Evolutionary conservation across 2,888 invertebrate genomes (phyloP).

Genomic region (Micoletzkya japonica): DNA sequence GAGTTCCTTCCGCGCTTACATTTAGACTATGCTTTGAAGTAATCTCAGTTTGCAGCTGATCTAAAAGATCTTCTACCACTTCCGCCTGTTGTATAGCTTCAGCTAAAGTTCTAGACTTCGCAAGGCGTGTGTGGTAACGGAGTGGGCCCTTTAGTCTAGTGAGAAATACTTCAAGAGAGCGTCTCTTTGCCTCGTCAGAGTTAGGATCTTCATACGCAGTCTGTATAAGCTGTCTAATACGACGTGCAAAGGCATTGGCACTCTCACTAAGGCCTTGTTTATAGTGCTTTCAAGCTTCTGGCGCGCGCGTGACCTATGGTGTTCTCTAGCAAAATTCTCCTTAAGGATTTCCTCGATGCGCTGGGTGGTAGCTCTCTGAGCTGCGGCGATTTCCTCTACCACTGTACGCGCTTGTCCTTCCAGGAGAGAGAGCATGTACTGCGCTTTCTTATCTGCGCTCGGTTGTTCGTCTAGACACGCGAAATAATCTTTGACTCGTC

Average conservation of each 20-base stretch:
- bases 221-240: not conserved
- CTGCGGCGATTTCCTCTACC: not conserved
- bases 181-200: not conserved
- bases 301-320: not conserved
- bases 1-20: not conserved
- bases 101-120: not conserved
- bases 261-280: not conserved
- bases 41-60: not conserved
- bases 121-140: not conserved
- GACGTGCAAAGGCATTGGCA: not conserved
- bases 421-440: not conserved
- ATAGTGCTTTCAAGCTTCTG: not conserved
- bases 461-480: not conserved
- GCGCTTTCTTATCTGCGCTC: not conserved
- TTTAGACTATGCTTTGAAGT: not conserved
- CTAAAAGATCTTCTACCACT: not conserved
- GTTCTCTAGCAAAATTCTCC: not conserved
- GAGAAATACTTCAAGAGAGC: not conserved
- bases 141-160: not conserved
- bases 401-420: not conserved
- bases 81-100: not conserved
- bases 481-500: not conserved
- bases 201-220: not conserved
- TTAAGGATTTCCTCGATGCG: not conserved
- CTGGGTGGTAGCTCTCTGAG: not conserved